These are phyloP conservation scores for Leptopilina drosophilae DNA, from an alignment of 2,888 invertebrate genomes.

Conservation along the genomic window DNA sequence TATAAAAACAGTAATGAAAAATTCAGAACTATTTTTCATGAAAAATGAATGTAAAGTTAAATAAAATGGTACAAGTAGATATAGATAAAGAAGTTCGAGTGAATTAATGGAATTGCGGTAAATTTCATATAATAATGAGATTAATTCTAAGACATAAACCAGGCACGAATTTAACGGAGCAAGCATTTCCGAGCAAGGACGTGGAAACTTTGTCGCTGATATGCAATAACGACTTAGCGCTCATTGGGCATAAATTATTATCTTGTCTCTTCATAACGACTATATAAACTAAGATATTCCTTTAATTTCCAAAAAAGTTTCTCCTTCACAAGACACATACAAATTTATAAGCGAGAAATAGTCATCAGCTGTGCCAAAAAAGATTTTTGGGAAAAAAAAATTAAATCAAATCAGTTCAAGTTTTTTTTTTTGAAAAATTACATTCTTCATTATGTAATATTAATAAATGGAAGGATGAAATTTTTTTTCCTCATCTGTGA, in stretches of 20 bases:
- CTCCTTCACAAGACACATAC: not conserved
- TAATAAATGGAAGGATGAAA: not conserved
- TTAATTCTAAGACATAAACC: conserved; percentile 29
- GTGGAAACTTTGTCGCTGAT: conserved; percentile 35
- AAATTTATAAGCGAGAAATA: too few relatives aligned
- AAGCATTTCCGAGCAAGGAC: conserved; percentile 18
- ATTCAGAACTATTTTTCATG: too few relatives aligned
- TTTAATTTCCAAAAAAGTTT: conserved; percentile 5
- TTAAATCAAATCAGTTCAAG: not conserved
- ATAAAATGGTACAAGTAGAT: not conserved
- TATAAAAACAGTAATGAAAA: too few relatives aligned
- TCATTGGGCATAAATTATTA: conserved; percentile 37
- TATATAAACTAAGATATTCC: not conserved
- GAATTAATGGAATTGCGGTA: conserved; percentile 21
- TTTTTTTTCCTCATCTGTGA: not conserved
- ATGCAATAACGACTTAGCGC: conserved; percentile 37
- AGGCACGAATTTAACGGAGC: conserved; percentile 23
- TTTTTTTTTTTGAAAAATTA: not conserved
- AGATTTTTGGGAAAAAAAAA: not conserved
- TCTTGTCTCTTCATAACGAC: conserved; percentile 20
- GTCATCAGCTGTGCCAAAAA: too few relatives aligned
- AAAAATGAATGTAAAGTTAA: not conserved
- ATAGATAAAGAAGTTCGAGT: too few relatives aligned
- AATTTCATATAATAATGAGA: conserved; percentile 23
- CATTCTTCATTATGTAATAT: not conserved